Percentiles rank a stretch among this genome's conserved stretches.
These are phyloP conservation scores for Drosophila tanythrix DNA, from an alignment of 2,888 invertebrate species.

Conservation along the genomic window DNA sequence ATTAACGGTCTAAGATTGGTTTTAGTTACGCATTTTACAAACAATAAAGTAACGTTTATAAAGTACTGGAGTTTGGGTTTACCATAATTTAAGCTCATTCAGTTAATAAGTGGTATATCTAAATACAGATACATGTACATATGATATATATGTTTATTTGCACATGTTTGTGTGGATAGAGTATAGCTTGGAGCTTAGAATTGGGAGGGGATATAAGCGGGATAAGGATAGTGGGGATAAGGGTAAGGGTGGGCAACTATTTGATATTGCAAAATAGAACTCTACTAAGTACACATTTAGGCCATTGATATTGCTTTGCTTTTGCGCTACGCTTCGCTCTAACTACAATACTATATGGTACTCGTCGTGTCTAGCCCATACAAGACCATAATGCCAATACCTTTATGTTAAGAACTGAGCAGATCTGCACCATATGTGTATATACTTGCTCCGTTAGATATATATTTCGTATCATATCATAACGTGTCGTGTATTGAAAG, in stretches of 20 bases:
- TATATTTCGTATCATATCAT: constrained; percentile 26
- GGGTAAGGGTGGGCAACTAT: constrained; percentile 28
- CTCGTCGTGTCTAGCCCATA: constrained; percentile 19
- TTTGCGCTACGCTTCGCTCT: constrained; percentile 52
- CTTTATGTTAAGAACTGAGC: constrained; percentile 32
- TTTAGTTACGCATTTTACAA: constrained; percentile 68
- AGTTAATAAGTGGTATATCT: constrained; percentile 59
- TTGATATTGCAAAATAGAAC: constrained; percentile 40
- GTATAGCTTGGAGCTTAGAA: constrained; percentile 15
- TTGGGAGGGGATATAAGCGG: constrained; percentile 5
- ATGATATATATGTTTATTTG: constrained; percentile 16
- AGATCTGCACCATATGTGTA: constrained; percentile 27
- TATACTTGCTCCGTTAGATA: constrained; percentile 26
- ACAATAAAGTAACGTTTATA: constrained; percentile 67
- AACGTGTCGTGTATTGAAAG: constrained; percentile 23
- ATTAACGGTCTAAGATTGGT: constrained; percentile 67
- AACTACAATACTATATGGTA: constrained; percentile 42
- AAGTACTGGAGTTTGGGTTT: constrained; percentile 68
- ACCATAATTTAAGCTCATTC: constrained; percentile 72
- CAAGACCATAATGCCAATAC: background rate
- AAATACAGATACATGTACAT: constrained; percentile 39
- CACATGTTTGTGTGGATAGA: constrained; percentile 16
- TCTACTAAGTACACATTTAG: constrained; percentile 68
- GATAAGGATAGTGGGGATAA: constrained; percentile 8
- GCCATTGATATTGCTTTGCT: constrained; percentile 65